Evolutionary conservation across 2,797 vertebrate genomes (phyloP).

Genomic region (Synanceia verrucosa): DNA sequence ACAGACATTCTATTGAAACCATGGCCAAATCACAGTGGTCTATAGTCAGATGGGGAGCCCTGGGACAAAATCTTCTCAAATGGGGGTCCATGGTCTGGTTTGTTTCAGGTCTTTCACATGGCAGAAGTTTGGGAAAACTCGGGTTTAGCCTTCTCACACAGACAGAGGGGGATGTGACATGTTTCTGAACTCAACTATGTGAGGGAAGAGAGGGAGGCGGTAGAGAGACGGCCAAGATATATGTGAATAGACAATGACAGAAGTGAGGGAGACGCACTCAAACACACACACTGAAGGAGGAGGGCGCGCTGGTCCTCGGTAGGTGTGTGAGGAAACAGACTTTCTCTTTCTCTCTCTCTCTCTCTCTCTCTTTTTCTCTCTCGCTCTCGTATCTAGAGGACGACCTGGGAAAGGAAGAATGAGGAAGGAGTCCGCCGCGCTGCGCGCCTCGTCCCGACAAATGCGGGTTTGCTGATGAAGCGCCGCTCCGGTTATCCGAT

Average conservation of each 20-base stretch:
- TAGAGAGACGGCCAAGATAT: not conserved
- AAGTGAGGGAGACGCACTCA: not conserved
- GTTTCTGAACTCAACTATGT: not conserved
- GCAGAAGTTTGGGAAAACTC: not conserved
- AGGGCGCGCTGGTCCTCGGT: constrained; percentile 41
- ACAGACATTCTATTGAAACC: too few species aligned
- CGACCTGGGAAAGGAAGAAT: constrained; percentile 76
- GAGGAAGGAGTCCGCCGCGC: constrained; percentile 80
- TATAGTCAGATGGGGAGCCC: too few species aligned
- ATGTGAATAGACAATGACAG: not conserved
- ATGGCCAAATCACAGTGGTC: too few species aligned
- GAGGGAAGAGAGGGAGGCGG: too few species aligned
- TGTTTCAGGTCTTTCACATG: too few species aligned
- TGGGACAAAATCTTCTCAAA: too few species aligned
- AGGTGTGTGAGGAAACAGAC: constrained; percentile 49
- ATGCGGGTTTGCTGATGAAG: constrained; percentile 82
- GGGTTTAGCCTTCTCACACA: not conserved
- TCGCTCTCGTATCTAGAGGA: constrained; percentile 40
- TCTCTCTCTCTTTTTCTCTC: constrained; percentile 21
- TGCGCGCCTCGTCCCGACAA: constrained; percentile 73
- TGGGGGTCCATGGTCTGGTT: too few species aligned
- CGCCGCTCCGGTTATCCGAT: constrained; percentile 73
- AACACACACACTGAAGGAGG: constrained; percentile 21
- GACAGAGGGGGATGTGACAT: not conserved
- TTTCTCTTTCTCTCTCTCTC: constrained; percentile 1